Percentiles rank a stretch among this genome's conserved stretches.
These are phyloP conservation scores for Petrosia ficiformis DNA, from an alignment of 37 sponge, comb jelly and placozoan genomes.

Conservation along the genomic window DNA sequence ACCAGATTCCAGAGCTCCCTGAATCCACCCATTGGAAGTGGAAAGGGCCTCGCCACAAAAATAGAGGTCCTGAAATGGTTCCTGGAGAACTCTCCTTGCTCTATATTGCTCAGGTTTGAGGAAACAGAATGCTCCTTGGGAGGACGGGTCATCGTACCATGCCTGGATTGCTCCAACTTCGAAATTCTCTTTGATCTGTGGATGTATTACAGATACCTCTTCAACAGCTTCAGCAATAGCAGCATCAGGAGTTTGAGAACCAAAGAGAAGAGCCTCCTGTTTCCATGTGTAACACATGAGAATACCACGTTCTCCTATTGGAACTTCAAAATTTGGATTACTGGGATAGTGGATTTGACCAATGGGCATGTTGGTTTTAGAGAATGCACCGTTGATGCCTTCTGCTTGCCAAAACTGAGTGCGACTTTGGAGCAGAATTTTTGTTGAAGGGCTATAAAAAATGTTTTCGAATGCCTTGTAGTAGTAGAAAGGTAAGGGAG, in stretches of 20 bases:
- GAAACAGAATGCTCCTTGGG: conserved; percentile 35
- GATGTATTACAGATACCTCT: conserved; percentile 28
- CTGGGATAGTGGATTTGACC: conserved; percentile 50
- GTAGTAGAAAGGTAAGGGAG: conserved; percentile 4
- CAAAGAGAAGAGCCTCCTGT: conserved; percentile 45
- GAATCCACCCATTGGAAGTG: conserved; percentile 61
- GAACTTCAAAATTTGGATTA: background rate
- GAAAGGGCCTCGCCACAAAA: conserved; percentile 76
- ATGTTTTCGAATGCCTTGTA: conserved; percentile 18
- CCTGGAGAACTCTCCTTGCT: background rate
- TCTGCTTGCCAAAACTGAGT: conserved; percentile 34
- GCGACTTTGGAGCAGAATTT: conserved; percentile 44
- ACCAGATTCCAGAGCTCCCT: conserved; percentile 68
- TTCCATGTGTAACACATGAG: conserved; percentile 47
- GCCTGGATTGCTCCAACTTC: conserved; percentile 43
- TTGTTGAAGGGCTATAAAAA: conserved; percentile 36
- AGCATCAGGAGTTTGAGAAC: conserved; percentile 7
- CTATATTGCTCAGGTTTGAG: conserved; percentile 19
- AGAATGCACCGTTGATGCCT: conserved; percentile 47
- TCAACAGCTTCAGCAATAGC: conserved; percentile 32
- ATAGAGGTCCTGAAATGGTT: conserved; percentile 15
- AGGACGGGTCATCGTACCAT: conserved; percentile 28
- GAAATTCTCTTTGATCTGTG: conserved; percentile 35
- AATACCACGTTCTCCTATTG: conserved; percentile 37
- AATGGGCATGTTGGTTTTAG: conserved; percentile 36